Evolutionary conservation across 2,797 vertebrate genomes (phyloP).

Genomic region (Alectoris magna): DNA sequence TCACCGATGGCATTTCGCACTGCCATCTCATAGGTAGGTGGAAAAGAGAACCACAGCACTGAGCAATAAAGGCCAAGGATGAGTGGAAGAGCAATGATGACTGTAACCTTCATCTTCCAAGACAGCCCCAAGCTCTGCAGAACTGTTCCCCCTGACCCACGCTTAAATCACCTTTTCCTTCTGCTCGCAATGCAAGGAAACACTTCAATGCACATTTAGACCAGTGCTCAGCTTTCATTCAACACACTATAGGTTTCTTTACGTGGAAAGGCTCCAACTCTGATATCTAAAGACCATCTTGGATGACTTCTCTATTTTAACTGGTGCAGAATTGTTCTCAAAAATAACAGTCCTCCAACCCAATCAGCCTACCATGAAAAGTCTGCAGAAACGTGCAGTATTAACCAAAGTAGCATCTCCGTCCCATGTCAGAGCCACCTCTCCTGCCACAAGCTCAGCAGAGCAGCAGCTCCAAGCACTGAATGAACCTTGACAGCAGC

Average conservation of each 20-base stretch:
- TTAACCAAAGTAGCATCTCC: neutral
- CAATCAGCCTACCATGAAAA: neutral
- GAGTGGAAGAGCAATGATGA: neutral
- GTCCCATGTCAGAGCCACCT: neutral
- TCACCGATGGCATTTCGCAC: neutral
- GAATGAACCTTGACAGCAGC: neutral
- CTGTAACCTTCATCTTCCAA: neutral
- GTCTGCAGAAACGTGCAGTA: neutral
- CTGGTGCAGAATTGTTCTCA: neutral
- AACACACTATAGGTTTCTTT: neutral
- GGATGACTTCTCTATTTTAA: neutral
- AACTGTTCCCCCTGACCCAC: neutral
- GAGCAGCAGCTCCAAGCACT: neutral
- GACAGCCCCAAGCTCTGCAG: neutral
- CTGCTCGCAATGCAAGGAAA: neutral
- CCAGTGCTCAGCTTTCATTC: neutral
- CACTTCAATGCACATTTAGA: neutral
- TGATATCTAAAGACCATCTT: neutral
- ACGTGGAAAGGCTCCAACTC: neutral
- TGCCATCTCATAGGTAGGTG: neutral
- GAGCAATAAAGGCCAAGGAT: neutral
- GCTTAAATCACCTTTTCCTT: neutral
- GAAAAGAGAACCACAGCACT: neutral
- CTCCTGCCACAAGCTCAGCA: neutral
- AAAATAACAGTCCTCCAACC: neutral